phyloP scores from a whole-genome alignment of 2,113 vertebrate genomes.

The Indicator maculatus region DNA sequence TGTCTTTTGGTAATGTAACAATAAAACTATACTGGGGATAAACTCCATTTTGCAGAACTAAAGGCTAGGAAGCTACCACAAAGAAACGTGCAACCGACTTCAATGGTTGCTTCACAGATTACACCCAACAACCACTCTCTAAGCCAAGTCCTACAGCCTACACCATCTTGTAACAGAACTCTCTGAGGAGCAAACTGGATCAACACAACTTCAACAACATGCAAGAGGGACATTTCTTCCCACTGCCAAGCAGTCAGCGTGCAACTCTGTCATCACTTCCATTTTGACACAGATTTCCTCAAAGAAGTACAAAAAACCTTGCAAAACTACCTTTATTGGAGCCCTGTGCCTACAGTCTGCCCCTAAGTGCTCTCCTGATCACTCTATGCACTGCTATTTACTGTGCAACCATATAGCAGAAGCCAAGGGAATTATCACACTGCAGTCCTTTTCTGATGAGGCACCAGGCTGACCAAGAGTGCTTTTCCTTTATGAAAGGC shows the following conservation, averaged over 20 bases:
- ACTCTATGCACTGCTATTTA: not conserved
- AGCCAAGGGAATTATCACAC: not conserved
- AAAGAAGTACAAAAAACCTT: not conserved
- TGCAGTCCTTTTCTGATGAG: not conserved
- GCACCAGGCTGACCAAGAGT: not conserved
- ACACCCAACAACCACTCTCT: accelerated
- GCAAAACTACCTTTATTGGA: not conserved
- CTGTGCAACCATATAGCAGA: accelerated
- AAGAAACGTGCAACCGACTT: not conserved
- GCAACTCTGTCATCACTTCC: not conserved
- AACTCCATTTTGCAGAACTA: not conserved
- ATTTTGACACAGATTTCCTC: not conserved
- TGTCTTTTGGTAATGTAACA: accelerated
- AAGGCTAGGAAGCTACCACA: not conserved
- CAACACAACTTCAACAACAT: not conserved
- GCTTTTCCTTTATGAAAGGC: not conserved
- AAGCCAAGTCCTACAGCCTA: not conserved
- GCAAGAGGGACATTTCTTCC: not conserved
- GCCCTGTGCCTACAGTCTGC: accelerated
- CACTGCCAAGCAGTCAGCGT: accelerated
- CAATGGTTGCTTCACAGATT: not conserved
- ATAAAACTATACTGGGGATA: not conserved
- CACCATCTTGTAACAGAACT: accelerated
- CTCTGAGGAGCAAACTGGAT: not conserved
- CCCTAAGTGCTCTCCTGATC: not conserved